Conservation (phyloP, 2,888 invertebrate species). For the Leptodirus hochenwartii region DNA sequence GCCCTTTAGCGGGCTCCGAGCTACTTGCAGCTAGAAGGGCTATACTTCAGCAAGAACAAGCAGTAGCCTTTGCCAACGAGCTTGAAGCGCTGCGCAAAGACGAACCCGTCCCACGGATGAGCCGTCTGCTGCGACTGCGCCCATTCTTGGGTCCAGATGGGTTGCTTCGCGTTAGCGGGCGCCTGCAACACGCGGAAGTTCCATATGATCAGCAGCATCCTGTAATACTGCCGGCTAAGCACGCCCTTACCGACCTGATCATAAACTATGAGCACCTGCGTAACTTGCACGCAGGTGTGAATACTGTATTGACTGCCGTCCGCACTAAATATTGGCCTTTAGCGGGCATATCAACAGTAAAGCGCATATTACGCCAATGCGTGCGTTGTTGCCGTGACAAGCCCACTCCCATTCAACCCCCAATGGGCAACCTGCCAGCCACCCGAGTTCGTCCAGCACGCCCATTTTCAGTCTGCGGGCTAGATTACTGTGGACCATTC, state of each 20-base stretch:
- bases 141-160: slow-evolving; percentile 14
- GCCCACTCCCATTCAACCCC: too few relatives aligned
- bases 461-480: too few relatives aligned
- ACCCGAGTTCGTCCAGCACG: too few relatives aligned
- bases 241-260: slow-evolving; percentile 14
- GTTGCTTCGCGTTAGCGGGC: slow-evolving; percentile 16
- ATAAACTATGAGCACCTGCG: slow-evolving; percentile 13
- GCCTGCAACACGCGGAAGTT: slow-evolving; percentile 14
- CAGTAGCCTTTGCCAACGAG: slow-evolving; percentile 2
- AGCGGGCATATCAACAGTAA: too few relatives aligned
- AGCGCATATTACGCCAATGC: too few relatives aligned
- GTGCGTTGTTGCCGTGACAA: too few relatives aligned
- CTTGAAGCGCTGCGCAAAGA: too few relatives aligned
- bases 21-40: neutral
- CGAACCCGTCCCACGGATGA: too few relatives aligned
- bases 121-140: slow-evolving; percentile 11
- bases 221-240: slow-evolving; percentile 14
- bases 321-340: slow-evolving; percentile 11
- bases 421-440: too few relatives aligned
- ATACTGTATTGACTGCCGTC: slow-evolving; percentile 12
- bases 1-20: slow-evolving; percentile 4
- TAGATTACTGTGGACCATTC: too few relatives aligned
- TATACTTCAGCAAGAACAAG: slow-evolving; percentile 3
- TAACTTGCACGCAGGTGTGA: slow-evolving; percentile 15
- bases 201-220: slow-evolving; percentile 13